Percentiles rank a stretch among this genome's conserved stretches.
Conservation (phyloP, 2,888 invertebrate genomes). For the Caenorhabditis doughertyi region DNA sequence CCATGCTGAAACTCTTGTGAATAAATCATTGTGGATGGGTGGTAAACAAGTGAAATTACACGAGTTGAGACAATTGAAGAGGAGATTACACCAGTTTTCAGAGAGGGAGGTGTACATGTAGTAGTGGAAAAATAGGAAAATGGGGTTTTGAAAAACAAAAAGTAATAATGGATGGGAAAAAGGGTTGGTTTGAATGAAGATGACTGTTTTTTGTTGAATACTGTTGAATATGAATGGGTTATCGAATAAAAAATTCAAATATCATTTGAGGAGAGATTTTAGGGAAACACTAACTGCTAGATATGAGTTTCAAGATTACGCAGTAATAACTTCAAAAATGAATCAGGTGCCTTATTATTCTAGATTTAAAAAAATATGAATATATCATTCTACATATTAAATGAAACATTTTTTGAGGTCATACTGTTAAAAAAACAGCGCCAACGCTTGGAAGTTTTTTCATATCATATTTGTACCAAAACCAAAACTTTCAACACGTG, state of each 20-base stretch:
- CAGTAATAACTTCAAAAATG: too few species aligned
- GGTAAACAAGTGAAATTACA: slow-evolving; percentile 61
- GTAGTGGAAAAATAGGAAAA: not conserved
- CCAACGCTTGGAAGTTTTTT: too few species aligned
- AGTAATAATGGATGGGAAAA: slow-evolving; percentile 1
- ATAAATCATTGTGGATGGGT: slow-evolving; percentile 49
- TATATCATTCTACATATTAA: too few species aligned
- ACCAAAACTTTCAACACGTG: slow-evolving; percentile 3
- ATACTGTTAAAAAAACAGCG: too few species aligned
- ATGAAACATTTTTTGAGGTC: too few species aligned
- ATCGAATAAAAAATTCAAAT: not conserved
- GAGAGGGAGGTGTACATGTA: not conserved
- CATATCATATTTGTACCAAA: not conserved
- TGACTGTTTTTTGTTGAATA: slow-evolving; percentile 25
- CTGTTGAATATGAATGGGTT: not conserved
- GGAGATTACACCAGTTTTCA: slow-evolving; percentile 52
- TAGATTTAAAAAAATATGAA: too few species aligned
- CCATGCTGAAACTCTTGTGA: slow-evolving; percentile 63
- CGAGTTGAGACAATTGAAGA: slow-evolving; percentile 44
- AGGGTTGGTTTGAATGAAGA: slow-evolving; percentile 36
- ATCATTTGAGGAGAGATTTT: too few species aligned
- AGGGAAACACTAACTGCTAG: too few species aligned
- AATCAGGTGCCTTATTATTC: too few species aligned
- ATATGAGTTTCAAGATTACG: too few species aligned
- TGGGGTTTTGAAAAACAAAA: slow-evolving; percentile 19